phyloP scores from a whole-genome alignment of 2,113 vertebrate genomes.

The Hippopotamus amphibius region DNA sequence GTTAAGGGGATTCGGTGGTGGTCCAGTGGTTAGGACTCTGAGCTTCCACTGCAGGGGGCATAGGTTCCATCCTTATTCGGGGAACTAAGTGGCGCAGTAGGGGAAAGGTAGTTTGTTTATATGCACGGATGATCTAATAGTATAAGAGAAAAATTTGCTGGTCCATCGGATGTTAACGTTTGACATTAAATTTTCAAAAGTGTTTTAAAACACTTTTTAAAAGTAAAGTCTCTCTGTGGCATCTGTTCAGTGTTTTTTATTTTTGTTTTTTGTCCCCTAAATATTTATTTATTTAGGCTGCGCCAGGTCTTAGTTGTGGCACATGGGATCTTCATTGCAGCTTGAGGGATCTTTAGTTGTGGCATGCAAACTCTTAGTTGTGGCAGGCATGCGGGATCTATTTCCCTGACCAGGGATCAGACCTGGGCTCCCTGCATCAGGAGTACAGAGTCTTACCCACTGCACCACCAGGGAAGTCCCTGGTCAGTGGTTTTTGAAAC shows the following conservation, averaged over 20 bases:
- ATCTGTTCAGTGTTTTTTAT: neutral
- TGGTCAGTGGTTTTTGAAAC: slow-evolving; percentile 16
- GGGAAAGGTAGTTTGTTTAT: neutral
- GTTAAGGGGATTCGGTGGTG: neutral
- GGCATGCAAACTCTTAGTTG: too few species aligned
- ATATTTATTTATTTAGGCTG: neutral
- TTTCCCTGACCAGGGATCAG: neutral
- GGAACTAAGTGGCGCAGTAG: neutral
- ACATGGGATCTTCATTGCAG: too few species aligned
- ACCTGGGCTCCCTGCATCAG: neutral
- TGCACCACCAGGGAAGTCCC: neutral
- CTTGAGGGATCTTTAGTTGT: too few species aligned
- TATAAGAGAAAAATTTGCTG: neutral
- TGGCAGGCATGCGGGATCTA: neutral
- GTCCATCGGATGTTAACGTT: neutral
- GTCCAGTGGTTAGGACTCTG: neutral
- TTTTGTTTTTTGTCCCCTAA: neutral
- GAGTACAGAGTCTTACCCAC: neutral
- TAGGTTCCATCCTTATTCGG: neutral
- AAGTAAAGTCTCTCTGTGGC: neutral
- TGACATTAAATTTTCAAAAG: slow-evolving; percentile 2
- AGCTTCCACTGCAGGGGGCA: neutral
- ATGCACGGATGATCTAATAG: neutral
- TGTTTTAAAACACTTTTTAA: neutral
- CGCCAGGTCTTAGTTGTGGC: neutral